Conservation (phyloP, 2,113 vertebrate genomes). For the Psophia crepitans region DNA sequence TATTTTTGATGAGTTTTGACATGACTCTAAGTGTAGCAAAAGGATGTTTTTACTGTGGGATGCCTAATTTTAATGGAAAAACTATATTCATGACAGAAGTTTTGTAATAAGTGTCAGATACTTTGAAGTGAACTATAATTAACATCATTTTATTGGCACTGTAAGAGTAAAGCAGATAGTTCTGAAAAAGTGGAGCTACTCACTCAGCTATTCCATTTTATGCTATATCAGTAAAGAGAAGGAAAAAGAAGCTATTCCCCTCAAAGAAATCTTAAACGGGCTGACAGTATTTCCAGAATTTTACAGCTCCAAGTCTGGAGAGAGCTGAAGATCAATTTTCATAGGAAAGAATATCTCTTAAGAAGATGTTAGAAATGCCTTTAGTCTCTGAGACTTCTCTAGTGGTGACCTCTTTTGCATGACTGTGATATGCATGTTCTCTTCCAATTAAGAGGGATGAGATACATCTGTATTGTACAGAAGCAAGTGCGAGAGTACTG, state of each 20-base stretch:
- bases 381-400: background rate
- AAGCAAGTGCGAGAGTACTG: background rate
- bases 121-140: slow-evolving; percentile 47
- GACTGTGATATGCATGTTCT: background rate
- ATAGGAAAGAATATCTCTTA: background rate
- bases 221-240: background rate
- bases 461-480: background rate
- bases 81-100: slow-evolving; percentile 23
- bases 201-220: background rate
- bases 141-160: slow-evolving; percentile 9
- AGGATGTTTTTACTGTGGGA: slow-evolving; percentile 32
- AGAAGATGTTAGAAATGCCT: background rate
- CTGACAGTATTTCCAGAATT: background rate
- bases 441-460: background rate
- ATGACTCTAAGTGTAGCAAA: background rate
- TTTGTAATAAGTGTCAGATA: slow-evolving; percentile 53
- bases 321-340: background rate
- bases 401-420: background rate
- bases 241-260: background rate
- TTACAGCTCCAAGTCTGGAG: background rate
- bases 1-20: slow-evolving; percentile 64
- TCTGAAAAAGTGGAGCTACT: background rate
- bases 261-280: rapidly evolving
- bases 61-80: slow-evolving; percentile 31
- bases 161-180: background rate